These are phyloP conservation scores for Pseudococcus jackbeardsleyi DNA, from an alignment of 2,888 invertebrate genomes.

Conservation along the genomic window DNA sequence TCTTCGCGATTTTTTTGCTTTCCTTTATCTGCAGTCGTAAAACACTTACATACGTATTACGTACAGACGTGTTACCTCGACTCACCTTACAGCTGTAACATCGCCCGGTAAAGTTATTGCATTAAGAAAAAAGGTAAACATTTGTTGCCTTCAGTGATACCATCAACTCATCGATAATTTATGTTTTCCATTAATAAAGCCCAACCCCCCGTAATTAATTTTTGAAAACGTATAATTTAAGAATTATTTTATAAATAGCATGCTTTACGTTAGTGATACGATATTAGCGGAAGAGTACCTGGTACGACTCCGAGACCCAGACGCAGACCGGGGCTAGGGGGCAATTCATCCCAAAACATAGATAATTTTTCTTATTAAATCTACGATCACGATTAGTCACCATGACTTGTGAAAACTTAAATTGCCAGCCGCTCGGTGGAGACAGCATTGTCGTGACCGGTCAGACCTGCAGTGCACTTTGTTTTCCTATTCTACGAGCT, in stretches of 20 bases:
- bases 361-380: conserved; percentile 55
- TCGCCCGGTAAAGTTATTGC: neutral
- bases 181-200: conserved; percentile 57
- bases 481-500: neutral
- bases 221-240: conserved; percentile 57
- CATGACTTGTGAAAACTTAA: conserved; percentile 56
- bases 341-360: conserved; percentile 47
- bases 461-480: conserved; percentile 29
- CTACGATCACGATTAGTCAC: conserved; percentile 55
- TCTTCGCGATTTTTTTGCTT: neutral
- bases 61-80: neutral
- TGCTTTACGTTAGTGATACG: conserved; percentile 50
- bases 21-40: conserved; percentile 8
- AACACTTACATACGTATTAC: neutral
- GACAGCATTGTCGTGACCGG: conserved; percentile 53
- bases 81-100: neutral
- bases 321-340: neutral
- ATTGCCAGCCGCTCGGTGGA: conserved; percentile 42
- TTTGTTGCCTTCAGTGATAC: conserved; percentile 52
- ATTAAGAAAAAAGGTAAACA: conserved; percentile 52
- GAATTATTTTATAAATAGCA: conserved; percentile 55
- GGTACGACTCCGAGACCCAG: neutral
- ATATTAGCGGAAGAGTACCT: conserved; percentile 12
- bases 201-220: conserved; percentile 51
- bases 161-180: conserved; percentile 53